phyloP scores from a whole-genome alignment of 2,888 invertebrate genomes.

The Empis livida region DNA sequence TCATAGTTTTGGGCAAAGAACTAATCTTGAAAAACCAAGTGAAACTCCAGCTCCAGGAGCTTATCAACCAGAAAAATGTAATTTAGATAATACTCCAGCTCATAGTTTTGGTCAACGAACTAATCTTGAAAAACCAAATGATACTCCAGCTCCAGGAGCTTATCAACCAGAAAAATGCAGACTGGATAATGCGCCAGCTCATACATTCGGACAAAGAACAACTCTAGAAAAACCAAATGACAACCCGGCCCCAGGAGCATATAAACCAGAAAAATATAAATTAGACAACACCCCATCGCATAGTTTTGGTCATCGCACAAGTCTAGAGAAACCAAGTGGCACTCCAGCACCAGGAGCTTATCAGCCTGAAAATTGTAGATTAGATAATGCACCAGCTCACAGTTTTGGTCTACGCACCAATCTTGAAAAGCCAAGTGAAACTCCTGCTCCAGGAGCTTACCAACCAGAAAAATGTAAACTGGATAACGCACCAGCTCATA shows the following conservation, averaged over 20 bases:
- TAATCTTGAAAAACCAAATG: conserved; percentile 37
- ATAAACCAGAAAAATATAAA: conserved; percentile 38
- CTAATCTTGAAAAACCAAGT: conserved; percentile 42
- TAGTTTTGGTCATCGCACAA: conserved; percentile 33
- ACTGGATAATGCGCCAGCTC: conserved; percentile 33
- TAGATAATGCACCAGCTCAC: conserved; percentile 52
- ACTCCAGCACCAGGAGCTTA: conserved; percentile 46
- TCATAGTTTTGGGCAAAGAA: conserved; percentile 58
- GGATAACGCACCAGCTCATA: conserved; percentile 44
- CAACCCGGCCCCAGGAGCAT: conserved; percentile 39
- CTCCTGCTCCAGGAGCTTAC: conserved; percentile 54
- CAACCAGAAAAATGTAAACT: conserved; percentile 39
- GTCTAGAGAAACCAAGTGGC: conserved; percentile 35
- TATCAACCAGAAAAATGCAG: conserved; percentile 46
- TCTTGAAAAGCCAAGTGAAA: conserved; percentile 43
- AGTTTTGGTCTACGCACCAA: conserved; percentile 57
- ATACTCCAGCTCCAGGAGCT: conserved; percentile 48
- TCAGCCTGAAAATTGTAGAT: conserved; percentile 38
- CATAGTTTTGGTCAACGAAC: conserved; percentile 49
- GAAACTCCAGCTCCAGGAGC: conserved; percentile 48
- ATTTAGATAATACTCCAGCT: conserved; percentile 38
- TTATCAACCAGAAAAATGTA: conserved; percentile 41
- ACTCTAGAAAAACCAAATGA: conserved; percentile 33
- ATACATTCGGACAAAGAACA: conserved; percentile 45
- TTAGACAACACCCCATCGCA: conserved; percentile 37